phyloP scores from a whole-genome alignment of 2,888 invertebrate species.

The Xestia ashworthii region DNA sequence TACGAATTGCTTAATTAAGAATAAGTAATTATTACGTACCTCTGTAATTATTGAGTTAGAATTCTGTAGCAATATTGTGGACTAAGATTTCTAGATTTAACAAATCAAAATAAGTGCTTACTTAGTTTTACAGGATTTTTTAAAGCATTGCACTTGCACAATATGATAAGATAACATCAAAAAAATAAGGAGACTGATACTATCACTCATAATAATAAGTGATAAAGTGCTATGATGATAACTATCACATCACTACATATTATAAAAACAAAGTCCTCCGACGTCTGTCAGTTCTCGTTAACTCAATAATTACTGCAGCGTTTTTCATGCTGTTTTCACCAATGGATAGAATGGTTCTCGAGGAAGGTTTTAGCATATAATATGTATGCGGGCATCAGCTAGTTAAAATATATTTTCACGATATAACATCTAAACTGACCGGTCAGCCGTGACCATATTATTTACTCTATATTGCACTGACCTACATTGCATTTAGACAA shows the following conservation, averaged over 20 bases:
- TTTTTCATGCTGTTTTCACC: no score
- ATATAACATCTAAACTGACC: no score
- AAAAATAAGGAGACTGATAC: not conserved
- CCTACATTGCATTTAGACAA: no score
- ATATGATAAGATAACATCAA: not conserved
- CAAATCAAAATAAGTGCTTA: not conserved
- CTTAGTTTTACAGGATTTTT: not conserved
- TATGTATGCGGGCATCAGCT: no score
- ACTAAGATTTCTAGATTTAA: not conserved
- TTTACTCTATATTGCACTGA: not conserved
- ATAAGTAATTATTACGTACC: not conserved
- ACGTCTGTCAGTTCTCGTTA: no score
- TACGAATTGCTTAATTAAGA: slow-evolving; percentile 24
- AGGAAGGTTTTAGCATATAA: no score
- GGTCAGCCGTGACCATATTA: not conserved
- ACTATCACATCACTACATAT: not conserved
- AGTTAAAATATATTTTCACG: not conserved
- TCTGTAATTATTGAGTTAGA: slow-evolving; percentile 9
- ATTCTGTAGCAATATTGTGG: not conserved
- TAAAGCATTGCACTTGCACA: not conserved
- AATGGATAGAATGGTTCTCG: no score
- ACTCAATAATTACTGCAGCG: no score
- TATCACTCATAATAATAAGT: not conserved
- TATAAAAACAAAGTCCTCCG: no score
- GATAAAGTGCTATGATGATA: not conserved